Conservation (phyloP, 2,888 invertebrate genomes). For the Acanthosepion pharaonis region DNA sequence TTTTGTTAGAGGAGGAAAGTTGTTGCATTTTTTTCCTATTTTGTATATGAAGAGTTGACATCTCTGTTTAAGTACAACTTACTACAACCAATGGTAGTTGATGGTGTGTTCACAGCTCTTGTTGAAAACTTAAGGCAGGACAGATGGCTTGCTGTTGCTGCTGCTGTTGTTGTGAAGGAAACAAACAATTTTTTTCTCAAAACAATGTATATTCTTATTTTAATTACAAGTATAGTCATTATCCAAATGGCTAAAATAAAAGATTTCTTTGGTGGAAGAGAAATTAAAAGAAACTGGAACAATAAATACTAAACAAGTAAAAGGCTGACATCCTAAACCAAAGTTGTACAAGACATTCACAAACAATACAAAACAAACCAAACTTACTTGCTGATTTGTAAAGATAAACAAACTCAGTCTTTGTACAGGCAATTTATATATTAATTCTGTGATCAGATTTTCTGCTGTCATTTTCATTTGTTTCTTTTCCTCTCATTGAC, state of each 20-base stretch:
- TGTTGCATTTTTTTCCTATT: neutral
- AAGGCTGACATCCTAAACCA: neutral
- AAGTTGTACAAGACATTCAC: neutral
- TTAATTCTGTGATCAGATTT: conserved; percentile 33
- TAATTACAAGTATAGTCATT: neutral
- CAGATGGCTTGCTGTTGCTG: conserved; percentile 2
- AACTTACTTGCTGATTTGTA: neutral
- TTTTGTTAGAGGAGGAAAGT: neutral
- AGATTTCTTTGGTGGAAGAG: neutral
- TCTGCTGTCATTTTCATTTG: neutral
- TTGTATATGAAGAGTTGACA: neutral
- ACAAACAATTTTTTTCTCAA: neutral
- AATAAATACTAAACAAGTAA: neutral
- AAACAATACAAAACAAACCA: neutral
- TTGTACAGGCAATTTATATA: neutral
- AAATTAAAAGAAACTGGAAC: neutral
- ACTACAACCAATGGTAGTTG: neutral
- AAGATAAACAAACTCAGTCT: conserved; percentile 18
- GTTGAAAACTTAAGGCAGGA: neutral
- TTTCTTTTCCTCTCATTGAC: conserved; percentile 17
- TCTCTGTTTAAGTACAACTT: neutral
- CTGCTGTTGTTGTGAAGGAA: neutral
- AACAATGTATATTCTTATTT: neutral
- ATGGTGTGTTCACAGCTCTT: neutral
- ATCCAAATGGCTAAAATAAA: neutral